Evolutionary conservation across 1,140 invertebrate genomes (phyloP), one percentile per base, ranked within the genome.

Genomic region (Heliothis virescens): DNA sequence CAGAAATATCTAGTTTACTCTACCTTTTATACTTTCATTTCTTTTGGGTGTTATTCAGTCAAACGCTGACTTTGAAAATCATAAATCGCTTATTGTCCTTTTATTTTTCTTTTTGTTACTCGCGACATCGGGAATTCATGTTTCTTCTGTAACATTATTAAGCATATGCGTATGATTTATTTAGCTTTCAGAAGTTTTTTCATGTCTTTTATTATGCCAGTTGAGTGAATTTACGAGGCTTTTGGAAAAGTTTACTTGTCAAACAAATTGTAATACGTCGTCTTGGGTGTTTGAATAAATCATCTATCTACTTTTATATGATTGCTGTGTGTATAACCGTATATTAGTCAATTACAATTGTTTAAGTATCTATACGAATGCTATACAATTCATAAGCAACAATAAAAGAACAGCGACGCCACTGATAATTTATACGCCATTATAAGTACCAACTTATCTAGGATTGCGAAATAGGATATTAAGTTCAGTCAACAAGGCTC

Each of bases 41-140:
- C 41, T 50, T 52, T 52, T 53, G 15, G 50, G 69, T 60, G 18
- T 75, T 62, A 62, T 26, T 75, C 34, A 57, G 57, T 75, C 47
- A 60, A 62, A 60, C 41, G 18, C 10, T 26, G 16, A 62, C 34
- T 57, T 55, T 48, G 13, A 18, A 62, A 62, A 60, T 62, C 57
- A 75, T 75, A 62, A 75, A 60, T 62, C 57, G 57, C 41, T 75
- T 75, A 72, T 55, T 72, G 69, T 72, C 69, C 57, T 71, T 71
- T 71, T 57, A 57, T 57, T 55, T 72, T 72, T 34, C 47, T 57
- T 72, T 72, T 41, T 69, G 47, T 69, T 69, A 13, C 26, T n/a
- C n/a, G 29, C 48, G 69, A 71, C 48, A 53, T 71, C 48, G 67
- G 21, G 67, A 72, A 72, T 55, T 72, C 69, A 57, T 72, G 29